Conservation (phyloP, 2,113 vertebrate species). For the Semicossyphus pulcher region DNA sequence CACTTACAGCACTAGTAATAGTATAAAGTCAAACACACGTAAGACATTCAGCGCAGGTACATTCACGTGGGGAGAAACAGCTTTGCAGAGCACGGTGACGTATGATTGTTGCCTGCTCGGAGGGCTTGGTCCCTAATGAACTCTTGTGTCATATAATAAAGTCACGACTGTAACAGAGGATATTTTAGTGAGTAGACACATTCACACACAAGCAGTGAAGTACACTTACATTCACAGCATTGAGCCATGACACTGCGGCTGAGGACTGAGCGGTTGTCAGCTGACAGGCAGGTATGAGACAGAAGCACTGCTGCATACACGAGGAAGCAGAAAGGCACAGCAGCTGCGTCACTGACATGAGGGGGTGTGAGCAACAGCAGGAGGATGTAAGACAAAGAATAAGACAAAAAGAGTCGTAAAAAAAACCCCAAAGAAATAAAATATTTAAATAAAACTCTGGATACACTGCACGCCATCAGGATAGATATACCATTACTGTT, state of each 20-base stretch:
- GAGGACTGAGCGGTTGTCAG: neutral
- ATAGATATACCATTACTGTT: no score
- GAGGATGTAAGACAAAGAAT: neutral
- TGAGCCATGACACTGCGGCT: neutral
- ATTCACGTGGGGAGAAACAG: conserved; percentile 72
- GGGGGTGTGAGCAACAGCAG: conserved; percentile 3
- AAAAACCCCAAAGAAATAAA: neutral
- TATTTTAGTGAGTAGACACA: neutral
- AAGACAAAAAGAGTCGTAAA: conserved; percentile 12
- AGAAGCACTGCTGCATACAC: conserved; percentile 8
- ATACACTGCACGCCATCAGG: no score
- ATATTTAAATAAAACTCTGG: neutral
- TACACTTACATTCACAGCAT: conserved; percentile 8
- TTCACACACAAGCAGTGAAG: conserved; percentile 13
- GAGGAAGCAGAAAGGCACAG: conserved; percentile 66
- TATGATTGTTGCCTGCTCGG: conserved; percentile 23
- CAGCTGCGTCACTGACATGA: conserved; percentile 36
- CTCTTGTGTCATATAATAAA: neutral
- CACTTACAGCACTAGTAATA: conserved; percentile 30
- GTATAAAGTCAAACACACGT: conserved; percentile 27
- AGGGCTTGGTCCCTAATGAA: conserved; percentile 47
- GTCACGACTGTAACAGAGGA: neutral
- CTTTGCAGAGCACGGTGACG: neutral
- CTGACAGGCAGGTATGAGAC: conserved; percentile 17
- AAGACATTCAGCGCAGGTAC: conserved; percentile 65